phyloP scores from a whole-genome alignment of 1,140 invertebrate genomes.

The Caenorhabditis latens region DNA sequence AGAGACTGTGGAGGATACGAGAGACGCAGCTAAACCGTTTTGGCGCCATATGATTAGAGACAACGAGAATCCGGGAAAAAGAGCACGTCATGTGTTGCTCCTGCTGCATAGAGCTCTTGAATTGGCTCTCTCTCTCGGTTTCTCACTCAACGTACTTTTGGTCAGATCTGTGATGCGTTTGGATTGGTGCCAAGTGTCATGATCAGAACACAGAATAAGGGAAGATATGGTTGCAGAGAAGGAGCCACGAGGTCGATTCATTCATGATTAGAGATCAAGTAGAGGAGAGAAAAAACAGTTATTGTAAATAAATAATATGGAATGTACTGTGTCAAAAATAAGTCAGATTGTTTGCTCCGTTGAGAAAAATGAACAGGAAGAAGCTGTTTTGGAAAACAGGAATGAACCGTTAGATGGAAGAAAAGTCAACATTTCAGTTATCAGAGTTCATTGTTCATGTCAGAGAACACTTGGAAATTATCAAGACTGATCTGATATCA shows the following conservation, averaged over 20 bases:
- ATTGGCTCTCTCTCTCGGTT: background rate
- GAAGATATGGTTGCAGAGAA: too few species aligned
- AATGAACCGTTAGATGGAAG: background rate
- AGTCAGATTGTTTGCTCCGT: background rate
- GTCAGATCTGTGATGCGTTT: constrained; percentile 46
- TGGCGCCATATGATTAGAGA: constrained; percentile 47
- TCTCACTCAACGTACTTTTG: background rate
- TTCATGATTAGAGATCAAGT: constrained; percentile 38
- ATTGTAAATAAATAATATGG: constrained; percentile 38
- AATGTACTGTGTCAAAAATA: constrained; percentile 26
- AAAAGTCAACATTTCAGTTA: background rate
- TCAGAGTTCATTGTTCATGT: background rate
- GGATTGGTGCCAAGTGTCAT: constrained; percentile 37
- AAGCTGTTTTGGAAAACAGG: background rate
- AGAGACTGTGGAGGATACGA: background rate
- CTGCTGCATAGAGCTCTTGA: background rate
- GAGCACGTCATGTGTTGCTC: constrained; percentile 38
- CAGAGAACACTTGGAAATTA: background rate
- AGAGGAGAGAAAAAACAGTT: background rate
- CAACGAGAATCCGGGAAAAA: background rate
- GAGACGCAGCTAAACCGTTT: constrained; percentile 9
- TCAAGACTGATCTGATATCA: background rate
- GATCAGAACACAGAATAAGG: constrained; percentile 34
- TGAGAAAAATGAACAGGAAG: background rate
- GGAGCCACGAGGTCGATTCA: background rate